Base-by-base conservation (phyloP, 2,888 invertebrate genomes). In the Melanchra persicariae region DNA sequence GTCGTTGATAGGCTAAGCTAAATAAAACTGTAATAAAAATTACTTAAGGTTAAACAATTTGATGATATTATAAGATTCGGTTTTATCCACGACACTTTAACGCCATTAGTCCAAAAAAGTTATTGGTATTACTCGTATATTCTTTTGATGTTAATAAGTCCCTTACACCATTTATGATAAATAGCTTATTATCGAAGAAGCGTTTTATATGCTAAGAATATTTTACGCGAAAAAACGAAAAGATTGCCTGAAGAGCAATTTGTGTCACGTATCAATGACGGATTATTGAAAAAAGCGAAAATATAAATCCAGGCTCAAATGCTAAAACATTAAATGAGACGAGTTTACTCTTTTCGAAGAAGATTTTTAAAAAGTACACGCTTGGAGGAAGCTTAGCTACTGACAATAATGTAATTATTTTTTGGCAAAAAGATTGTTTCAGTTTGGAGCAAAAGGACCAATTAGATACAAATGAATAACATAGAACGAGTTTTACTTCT, bases 231-330 rank as follows among this genome's bases (percentile, higher is more conserved):
- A 68, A 74, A 74, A n/a, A 15, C 22, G 24, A 26, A 68, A 74
- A 74, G n/a, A 62, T 58, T 74, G 60, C 51, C 37, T 51, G 1
- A 37, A 61, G 22, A 74, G 61, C 30, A 62, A 74, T 74, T 62
- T 47, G 19, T 51, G 24, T 62, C 43, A 61, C n/a, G 37, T 37
- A 61, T 51, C 24, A 45, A 47, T 15, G 51, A 24, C 5, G 12
- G 15, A 74, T 55, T 61, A 57, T n/a, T 22, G 34, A 24, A 9
- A 62, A 47, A 45, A 62, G 55, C 17, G 22, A 47, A 61, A 37
- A 49, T 30, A 55, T 22, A 74, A 61, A 61, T 59, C 8, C 12
- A 26, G 12, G 12, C 55, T n/a, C 12, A 26, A 22, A 51, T 51
- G 3, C 7, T 58, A 40, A 40, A 49, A 57, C n/a, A 34, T 58